A percentile compares a stretch with the other conserved stretches of the same genome.
Conservation (phyloP, 2,113 vertebrate genomes). For the Leptobrachium leishanense region DNA sequence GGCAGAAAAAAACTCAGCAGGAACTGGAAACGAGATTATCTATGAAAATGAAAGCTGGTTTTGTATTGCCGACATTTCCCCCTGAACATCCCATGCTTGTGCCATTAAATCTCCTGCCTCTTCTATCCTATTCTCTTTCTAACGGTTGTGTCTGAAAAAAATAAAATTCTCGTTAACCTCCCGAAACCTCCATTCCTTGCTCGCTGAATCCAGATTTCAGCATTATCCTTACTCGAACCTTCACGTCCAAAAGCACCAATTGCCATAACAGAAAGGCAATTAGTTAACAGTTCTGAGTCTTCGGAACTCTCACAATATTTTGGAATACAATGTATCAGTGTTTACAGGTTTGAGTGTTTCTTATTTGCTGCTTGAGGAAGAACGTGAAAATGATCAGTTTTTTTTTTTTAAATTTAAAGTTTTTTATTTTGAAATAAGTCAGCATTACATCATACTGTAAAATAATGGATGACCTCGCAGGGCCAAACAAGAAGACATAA, state of each 20-base stretch:
- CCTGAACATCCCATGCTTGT: not conserved
- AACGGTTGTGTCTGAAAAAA: slow-evolving; percentile 16
- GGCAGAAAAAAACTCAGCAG: too few species aligned
- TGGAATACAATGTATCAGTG: slow-evolving; percentile 47
- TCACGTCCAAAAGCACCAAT: not conserved
- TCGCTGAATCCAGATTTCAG: not conserved
- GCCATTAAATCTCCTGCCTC: not conserved
- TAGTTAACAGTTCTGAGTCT: not conserved
- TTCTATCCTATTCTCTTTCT: slow-evolving; percentile 6
- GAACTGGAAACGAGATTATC: too few species aligned
- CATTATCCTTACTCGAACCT: not conserved
- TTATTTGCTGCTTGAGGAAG: too few species aligned
- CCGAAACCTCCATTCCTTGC: slow-evolving; percentile 19
- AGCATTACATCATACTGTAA: too few species aligned
- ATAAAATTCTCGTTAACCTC: slow-evolving; percentile 10
- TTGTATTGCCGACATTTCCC: too few species aligned
- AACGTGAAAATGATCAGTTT: too few species aligned
- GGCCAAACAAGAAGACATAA: too few species aligned
- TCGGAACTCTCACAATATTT: slow-evolving; percentile 28
- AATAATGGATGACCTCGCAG: too few species aligned
- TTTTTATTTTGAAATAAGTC: too few species aligned
- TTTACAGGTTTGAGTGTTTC: too few species aligned
- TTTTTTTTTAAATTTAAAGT: too few species aligned
- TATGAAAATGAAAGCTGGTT: too few species aligned
- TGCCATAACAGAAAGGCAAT: not conserved